A percentile compares a stretch with the other conserved stretches of the same genome.
phyloP scores from a whole-genome alignment of 2,888 invertebrate genomes.

The Dusona sp. region DNA sequence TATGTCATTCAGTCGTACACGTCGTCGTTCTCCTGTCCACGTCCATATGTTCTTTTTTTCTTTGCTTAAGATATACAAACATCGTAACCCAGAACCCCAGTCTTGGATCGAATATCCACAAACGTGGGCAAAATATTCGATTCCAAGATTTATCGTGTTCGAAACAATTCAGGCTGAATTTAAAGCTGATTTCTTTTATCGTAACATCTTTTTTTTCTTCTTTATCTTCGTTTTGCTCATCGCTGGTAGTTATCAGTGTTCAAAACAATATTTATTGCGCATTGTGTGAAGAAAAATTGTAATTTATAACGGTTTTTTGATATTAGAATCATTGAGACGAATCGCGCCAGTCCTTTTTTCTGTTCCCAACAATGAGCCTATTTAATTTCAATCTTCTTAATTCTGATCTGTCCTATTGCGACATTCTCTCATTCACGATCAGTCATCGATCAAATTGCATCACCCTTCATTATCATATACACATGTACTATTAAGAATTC shows the following conservation, averaged over 20 bases:
- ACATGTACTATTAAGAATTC: neutral
- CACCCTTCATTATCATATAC: neutral
- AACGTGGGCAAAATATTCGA: slow-evolving; percentile 22
- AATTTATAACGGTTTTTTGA: neutral
- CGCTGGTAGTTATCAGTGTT: neutral
- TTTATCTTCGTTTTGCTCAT: neutral
- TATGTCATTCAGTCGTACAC: slow-evolving; percentile 50
- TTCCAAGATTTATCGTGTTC: slow-evolving; percentile 5
- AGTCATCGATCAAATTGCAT: slow-evolving; percentile 55
- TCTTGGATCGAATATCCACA: slow-evolving; percentile 62
- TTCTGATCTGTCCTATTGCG: slow-evolving; percentile 18
- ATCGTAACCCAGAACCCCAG: slow-evolving; percentile 72
- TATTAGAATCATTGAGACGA: neutral
- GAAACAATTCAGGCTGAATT: neutral
- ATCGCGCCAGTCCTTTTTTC: neutral
- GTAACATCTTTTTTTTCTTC: neutral
- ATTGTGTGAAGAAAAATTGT: neutral
- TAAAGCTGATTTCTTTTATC: neutral
- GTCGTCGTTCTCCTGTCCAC: slow-evolving; percentile 35
- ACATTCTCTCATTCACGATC: slow-evolving; percentile 35
- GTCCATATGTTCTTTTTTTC: slow-evolving; percentile 35
- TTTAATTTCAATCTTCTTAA: neutral
- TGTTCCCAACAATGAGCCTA: neutral
- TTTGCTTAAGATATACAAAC: slow-evolving; percentile 53
- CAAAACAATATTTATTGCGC: neutral